phyloP scores from a whole-genome alignment of 2,888 invertebrate genomes.

The Salpingus planirostris region DNA sequence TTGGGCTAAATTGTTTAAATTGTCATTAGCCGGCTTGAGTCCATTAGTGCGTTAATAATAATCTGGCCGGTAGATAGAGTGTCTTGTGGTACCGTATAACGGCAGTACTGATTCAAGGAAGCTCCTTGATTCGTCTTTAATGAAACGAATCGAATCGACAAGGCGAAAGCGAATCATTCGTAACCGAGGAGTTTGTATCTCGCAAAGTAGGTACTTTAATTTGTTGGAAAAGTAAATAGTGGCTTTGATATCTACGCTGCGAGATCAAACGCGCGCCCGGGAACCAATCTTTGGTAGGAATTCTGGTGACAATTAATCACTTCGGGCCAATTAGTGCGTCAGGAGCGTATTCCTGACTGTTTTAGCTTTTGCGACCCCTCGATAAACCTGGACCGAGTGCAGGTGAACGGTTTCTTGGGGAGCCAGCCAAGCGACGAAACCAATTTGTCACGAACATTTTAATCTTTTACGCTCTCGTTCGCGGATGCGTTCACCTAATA shows the following conservation, averaged over 20 bases:
- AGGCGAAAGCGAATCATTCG: constrained; percentile 4
- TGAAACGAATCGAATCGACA: too few relatives aligned
- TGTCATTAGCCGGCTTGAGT: too few relatives aligned
- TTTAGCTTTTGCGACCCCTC: too few relatives aligned
- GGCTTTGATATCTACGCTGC: constrained; percentile 16
- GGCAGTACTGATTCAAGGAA: too few relatives aligned
- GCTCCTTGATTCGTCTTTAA: too few relatives aligned
- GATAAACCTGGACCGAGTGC: constrained; percentile 20
- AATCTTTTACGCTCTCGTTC: constrained; percentile 16
- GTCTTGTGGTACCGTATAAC: too few relatives aligned
- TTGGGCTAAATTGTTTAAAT: too few relatives aligned
- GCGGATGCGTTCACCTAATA: neutral
- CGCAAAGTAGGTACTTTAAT: constrained; percentile 13
- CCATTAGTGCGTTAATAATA: too few relatives aligned
- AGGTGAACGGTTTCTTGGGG: constrained; percentile 24
- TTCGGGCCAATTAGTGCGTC: constrained; percentile 26
- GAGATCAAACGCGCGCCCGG: constrained; percentile 18
- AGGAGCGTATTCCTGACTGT: constrained; percentile 15
- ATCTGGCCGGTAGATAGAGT: too few relatives aligned
- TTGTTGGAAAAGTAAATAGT: constrained; percentile 18
- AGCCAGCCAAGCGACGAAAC: constrained; percentile 22
- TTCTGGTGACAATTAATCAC: constrained; percentile 27
- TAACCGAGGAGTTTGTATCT: constrained; percentile 8
- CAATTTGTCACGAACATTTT: constrained; percentile 27
- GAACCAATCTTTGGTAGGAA: constrained; percentile 19